Evolutionary conservation across 2,888 invertebrate species (phyloP).

Genomic region (Mythimna pallens): DNA sequence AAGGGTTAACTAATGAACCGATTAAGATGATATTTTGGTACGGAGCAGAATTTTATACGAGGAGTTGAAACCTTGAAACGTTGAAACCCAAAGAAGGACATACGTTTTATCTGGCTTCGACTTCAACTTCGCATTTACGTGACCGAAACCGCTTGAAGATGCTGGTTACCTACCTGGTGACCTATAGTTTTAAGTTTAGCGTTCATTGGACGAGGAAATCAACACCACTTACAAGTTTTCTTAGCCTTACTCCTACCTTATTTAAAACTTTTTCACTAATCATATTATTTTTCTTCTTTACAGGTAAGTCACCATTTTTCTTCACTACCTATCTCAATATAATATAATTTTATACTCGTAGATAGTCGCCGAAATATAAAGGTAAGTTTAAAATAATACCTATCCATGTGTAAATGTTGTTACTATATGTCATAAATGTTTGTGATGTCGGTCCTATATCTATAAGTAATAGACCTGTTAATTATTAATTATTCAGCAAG

Average conservation of each 20-base stretch:
- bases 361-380: neutral
- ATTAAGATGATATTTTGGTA: too few relatives aligned
- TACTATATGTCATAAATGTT: neutral
- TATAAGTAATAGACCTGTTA: too few relatives aligned
- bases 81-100: too few relatives aligned
- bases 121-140: too few relatives aligned
- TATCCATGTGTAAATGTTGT: neutral
- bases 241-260: too few relatives aligned
- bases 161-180: too few relatives aligned
- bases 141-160: too few relatives aligned
- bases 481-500: neutral
- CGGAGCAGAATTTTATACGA: too few relatives aligned
- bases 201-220: neutral
- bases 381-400: conserved; percentile 15
- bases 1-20: too few relatives aligned
- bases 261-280: conserved; percentile 1
- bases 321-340: neutral
- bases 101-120: too few relatives aligned
- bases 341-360: neutral
- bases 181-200: neutral
- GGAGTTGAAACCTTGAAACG: too few relatives aligned
- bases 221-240: neutral
- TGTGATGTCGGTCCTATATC: neutral
- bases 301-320: conserved; percentile 22
- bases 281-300: conserved; percentile 3